These are phyloP conservation scores for Pachycephala philippinensis DNA, from an alignment of 2,113 vertebrate species.

Conservation along the genomic window DNA sequence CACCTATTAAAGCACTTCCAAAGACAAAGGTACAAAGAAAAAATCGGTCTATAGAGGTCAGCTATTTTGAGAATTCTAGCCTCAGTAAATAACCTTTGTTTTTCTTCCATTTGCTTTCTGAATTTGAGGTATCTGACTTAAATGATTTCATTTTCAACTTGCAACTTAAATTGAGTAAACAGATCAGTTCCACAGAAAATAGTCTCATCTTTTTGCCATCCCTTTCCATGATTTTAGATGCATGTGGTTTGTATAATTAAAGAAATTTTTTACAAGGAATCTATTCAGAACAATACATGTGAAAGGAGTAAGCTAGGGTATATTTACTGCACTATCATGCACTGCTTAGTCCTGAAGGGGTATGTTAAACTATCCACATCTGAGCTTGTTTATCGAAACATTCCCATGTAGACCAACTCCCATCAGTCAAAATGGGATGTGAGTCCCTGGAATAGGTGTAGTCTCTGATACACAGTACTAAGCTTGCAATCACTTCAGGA, in stretches of 20 bases:
- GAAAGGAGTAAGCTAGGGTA: background rate
- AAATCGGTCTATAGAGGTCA: background rate
- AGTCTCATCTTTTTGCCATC: background rate
- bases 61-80: constrained; percentile 26
- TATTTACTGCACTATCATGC: background rate
- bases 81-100: constrained; percentile 35
- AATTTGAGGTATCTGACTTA: background rate
- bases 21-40: background rate
- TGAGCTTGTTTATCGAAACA: background rate
- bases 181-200: background rate
- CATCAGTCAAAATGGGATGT: background rate
- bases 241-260: background rate
- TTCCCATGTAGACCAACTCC: background rate
- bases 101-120: constrained; percentile 19
- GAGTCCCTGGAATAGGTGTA: background rate
- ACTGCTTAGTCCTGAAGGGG: background rate
- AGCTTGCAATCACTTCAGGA: background rate
- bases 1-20: background rate
- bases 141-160: background rate
- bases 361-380: background rate
- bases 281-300: background rate
- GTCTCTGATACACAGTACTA: background rate
- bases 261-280: background rate
- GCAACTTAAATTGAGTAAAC: background rate
- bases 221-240: background rate